Evolutionary conservation across 2,888 invertebrate species (phyloP).

Genomic region (Zele albiditarsus): DNA sequence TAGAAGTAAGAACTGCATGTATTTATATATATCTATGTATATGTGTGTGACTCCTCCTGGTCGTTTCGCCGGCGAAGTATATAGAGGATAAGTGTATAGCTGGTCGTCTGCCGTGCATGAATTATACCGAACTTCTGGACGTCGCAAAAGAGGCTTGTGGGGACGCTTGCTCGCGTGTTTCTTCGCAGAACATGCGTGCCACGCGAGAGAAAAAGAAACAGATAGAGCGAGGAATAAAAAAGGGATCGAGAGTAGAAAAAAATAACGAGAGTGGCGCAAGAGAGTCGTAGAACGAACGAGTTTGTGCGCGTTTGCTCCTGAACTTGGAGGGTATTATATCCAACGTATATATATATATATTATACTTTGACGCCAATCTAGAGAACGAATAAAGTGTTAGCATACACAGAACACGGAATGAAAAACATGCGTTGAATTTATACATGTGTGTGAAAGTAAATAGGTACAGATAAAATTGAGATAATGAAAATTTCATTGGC

Average conservation of each 20-base stretch:
- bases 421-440: background rate
- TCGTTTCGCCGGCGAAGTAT: conserved; percentile 14
- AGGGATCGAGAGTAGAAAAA: background rate
- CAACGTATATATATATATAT: background rate
- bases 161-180: conserved; percentile 26
- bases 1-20: too few species aligned
- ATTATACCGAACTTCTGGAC: conserved; percentile 50
- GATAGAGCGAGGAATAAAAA: background rate
- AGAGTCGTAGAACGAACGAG: background rate
- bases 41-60: conserved; percentile 14
- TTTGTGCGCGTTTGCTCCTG: conserved; percentile 22
- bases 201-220: conserved; percentile 30
- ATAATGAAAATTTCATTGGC: too few species aligned
- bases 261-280: background rate
- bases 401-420: background rate
- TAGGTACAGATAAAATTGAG: too few species aligned
- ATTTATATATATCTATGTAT: background rate
- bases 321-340: background rate
- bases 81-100: conserved; percentile 33
- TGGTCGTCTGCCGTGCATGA: conserved; percentile 43
- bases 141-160: conserved; percentile 16
- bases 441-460: background rate
- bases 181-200: conserved; percentile 32
- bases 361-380: background rate
- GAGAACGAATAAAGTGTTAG: background rate